Evolutionary conservation across 2,797 vertebrate species (phyloP).

Genomic region (Sardinella longiceps): DNA sequence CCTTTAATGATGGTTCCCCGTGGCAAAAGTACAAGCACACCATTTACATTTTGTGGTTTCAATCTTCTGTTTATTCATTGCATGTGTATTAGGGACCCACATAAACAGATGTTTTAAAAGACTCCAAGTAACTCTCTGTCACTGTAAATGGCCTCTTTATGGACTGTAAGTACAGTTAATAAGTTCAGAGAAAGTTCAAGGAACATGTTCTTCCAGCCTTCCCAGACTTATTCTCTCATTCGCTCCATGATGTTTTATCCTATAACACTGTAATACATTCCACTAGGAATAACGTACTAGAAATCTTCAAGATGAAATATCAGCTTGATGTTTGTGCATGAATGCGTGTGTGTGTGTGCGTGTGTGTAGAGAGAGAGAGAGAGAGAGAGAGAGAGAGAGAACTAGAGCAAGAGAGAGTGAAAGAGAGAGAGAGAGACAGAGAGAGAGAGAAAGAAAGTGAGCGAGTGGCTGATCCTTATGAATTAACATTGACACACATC

Average conservation of each 20-base stretch:
- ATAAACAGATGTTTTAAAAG: no score
- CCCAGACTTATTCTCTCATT: background rate
- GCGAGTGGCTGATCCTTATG: background rate
- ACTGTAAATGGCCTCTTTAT: background rate
- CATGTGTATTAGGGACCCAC: background rate
- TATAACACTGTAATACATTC: background rate
- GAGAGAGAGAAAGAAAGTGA: background rate
- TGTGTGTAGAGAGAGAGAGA: background rate
- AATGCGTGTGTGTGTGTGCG: background rate
- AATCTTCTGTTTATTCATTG: background rate
- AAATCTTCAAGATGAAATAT: background rate
- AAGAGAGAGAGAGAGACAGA: background rate
- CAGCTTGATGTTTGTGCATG: background rate
- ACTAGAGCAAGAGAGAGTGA: background rate
- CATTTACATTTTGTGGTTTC: background rate
- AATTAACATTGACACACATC: background rate
- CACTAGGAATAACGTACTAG: background rate
- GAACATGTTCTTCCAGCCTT: background rate
- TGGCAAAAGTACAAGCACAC: background rate
- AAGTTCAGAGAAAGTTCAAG: background rate
- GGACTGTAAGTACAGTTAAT: background rate
- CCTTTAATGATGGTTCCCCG: background rate
- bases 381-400: background rate
- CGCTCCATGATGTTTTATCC: background rate
- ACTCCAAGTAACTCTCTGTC: background rate